phyloP scores from a whole-genome alignment of 1,140 invertebrate genomes.

The Drosophila erecta region DNA sequence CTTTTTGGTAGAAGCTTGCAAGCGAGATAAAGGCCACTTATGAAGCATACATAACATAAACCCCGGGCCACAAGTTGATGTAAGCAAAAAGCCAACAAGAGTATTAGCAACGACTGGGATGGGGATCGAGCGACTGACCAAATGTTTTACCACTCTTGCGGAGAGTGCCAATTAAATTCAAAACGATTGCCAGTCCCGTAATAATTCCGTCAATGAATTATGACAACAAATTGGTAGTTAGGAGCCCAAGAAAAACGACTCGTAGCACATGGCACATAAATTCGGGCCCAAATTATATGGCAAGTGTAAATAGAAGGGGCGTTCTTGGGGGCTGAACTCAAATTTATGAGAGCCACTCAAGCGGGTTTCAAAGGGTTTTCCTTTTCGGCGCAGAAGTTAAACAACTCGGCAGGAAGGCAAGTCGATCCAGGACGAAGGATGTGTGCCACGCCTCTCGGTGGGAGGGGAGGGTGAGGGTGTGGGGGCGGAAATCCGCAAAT shows the following conservation, averaged over 20 bases:
- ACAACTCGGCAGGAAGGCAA: conserved; percentile 24
- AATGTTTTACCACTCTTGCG: conserved; percentile 49
- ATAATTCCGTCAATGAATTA: conserved; percentile 76
- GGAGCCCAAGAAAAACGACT: conserved; percentile 37
- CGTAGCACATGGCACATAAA: conserved; percentile 60
- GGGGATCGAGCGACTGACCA: conserved; percentile 35
- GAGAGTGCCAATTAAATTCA: conserved; percentile 63
- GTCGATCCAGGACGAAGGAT: conserved; percentile 12
- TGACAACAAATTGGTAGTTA: conserved; percentile 69
- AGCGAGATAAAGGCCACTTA: conserved; percentile 60
- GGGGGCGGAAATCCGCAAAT: conserved; percentile 53
- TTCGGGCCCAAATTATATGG: conserved; percentile 66
- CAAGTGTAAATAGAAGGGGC: conserved; percentile 30
- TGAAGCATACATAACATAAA: conserved; percentile 17
- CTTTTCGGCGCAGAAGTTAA: conserved; percentile 18
- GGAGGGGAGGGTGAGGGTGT: too few species aligned
- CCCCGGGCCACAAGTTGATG: conserved; percentile 28
- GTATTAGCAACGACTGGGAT: conserved; percentile 6
- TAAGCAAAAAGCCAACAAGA: conserved; percentile 35
- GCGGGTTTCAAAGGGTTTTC: conserved; percentile 57
- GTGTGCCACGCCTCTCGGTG: conserved; percentile 24
- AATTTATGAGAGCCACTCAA: conserved; percentile 54
- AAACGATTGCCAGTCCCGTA: conserved; percentile 45
- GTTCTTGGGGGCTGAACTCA: conserved; percentile 8
- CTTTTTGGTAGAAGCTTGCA: conserved; percentile 3